These are phyloP conservation scores for Bombus pyrosoma DNA, from an alignment of 1,140 invertebrate genomes.

Conservation along the genomic window DNA sequence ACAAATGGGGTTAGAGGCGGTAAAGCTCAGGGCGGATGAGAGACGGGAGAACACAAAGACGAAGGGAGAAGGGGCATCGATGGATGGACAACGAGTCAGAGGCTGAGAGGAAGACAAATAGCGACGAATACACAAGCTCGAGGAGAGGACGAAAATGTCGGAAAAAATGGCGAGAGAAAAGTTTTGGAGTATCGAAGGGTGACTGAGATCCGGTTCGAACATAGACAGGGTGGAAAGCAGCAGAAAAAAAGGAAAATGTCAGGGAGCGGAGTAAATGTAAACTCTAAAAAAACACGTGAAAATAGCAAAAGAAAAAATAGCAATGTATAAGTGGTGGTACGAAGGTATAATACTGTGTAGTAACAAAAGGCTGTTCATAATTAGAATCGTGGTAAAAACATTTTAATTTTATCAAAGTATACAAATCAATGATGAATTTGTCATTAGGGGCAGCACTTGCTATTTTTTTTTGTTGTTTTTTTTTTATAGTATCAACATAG, in stretches of 20 bases:
- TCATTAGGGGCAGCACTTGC: background rate
- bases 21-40: slow-evolving; percentile 6
- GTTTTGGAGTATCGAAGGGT: slow-evolving; percentile 2
- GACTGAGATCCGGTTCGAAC: background rate
- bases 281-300: background rate
- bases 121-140: background rate
- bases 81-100: background rate
- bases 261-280: background rate
- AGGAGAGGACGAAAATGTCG: background rate
- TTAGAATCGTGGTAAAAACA: too few relatives aligned
- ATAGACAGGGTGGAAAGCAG: background rate
- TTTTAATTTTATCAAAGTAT: too few relatives aligned
- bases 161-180: background rate
- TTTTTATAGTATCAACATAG: background rate
- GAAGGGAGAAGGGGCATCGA: background rate
- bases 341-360: too few relatives aligned
- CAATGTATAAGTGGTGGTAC: background rate
- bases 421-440: too few relatives aligned
- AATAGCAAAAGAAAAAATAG: background rate
- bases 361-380: too few relatives aligned
- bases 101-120: background rate
- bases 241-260: background rate
- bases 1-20: slow-evolving; percentile 46
- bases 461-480: background rate
- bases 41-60: background rate